Percentiles rank a stretch among this genome's conserved stretches.
Evolutionary conservation across 2,113 vertebrate species (phyloP).

Genomic region (Ceyx cyanopectus): DNA sequence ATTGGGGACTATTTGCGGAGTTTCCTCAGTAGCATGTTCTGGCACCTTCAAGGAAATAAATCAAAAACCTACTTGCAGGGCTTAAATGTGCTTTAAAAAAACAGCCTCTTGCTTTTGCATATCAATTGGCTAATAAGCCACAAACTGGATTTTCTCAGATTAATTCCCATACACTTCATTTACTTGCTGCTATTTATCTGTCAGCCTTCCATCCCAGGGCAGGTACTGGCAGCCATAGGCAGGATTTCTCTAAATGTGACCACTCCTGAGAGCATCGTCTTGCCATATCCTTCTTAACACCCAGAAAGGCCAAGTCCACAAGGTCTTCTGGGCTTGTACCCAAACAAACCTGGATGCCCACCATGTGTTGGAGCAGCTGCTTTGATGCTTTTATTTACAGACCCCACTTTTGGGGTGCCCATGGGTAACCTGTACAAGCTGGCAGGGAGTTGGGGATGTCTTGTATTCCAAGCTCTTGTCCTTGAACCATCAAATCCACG

Average conservation of each 20-base stretch:
- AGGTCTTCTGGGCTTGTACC: neutral
- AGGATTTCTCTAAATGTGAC: neutral
- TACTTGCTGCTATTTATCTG: neutral
- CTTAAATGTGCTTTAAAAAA: constrained; percentile 5
- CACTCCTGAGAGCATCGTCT: neutral
- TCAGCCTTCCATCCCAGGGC: neutral
- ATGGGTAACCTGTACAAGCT: neutral
- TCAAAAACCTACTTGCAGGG: neutral
- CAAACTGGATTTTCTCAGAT: constrained; percentile 46
- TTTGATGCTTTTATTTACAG: neutral
- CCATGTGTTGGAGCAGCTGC: rapidly evolving
- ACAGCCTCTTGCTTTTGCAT: neutral
- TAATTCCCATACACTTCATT: constrained; percentile 27
- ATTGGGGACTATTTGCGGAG: neutral
- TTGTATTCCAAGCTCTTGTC: neutral
- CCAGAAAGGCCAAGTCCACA: neutral
- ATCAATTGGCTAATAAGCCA: constrained; percentile 28
- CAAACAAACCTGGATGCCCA: neutral
- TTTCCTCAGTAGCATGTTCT: neutral
- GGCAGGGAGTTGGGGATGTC: neutral
- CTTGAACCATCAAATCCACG: neutral
- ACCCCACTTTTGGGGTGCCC: neutral
- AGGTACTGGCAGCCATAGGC: neutral
- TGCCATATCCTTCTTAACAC: too few relatives aligned
- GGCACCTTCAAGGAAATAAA: constrained; percentile 7